Base-by-base conservation (phyloP, 64 coral and sea anemone species). In the Montipora capricornis region DNA sequence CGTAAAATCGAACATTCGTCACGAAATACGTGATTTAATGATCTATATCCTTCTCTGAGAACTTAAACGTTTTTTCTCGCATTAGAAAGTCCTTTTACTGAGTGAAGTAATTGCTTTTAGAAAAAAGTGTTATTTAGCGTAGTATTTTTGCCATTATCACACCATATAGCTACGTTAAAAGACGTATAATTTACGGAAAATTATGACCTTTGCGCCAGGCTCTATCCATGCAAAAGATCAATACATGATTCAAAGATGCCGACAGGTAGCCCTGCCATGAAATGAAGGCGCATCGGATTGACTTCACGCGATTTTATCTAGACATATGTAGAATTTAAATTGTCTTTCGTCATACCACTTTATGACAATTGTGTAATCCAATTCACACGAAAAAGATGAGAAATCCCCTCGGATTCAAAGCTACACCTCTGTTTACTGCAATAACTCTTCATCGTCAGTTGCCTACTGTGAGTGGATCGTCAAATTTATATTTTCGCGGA, bases 371-470 rank as follows among this genome's bases (percentile, higher is more conserved):
- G 82, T 44, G 45, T 86, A 86, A 86, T 86, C 62, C 82, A 86
- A 86, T 86, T 86, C 46, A 67, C 60, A 67, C 58, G 2, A 84
- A 17, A 37, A 37, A 37, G 44, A 44, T 59, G 60, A 73, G 47
- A 71, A 17, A 49, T 49, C 13, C 37, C 64, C 47, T 58, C 47
- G 19, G 61, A 80, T 22, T 20, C n/a, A 14, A 45, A 12, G 11
- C 26, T 44, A 46, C 5, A 46, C 47, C 13, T 86, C 82, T 86
- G 82, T 50, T 86, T 86, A 86, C n/a, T 86, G 66, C 71, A 86
- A 86, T 37, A 15, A 71, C 49, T 86, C 44, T 86, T 70, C 45
- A 6, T 22, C 44, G 50, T 71, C 16, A n/a, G 46, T 2, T 69
- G 26, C 82, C 22, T 17, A 86, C 82, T 20, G 82, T 68, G 47